Percentiles rank a stretch among this genome's conserved stretches.
phyloP scores from a whole-genome alignment of 2,797 vertebrate genomes.

The Psittacula derbiana region DNA sequence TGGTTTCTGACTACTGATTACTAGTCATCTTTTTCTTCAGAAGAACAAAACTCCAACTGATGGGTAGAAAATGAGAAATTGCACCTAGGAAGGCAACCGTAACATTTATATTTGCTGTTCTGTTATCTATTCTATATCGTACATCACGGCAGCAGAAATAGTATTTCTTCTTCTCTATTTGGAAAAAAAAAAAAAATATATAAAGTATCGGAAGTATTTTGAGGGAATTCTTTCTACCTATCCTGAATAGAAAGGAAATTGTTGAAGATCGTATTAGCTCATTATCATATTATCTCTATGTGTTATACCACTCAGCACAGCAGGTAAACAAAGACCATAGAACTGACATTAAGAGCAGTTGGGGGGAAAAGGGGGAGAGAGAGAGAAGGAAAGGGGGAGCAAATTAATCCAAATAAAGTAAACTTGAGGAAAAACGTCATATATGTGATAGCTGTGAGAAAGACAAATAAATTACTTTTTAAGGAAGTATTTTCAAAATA shows the following conservation, averaged over 20 bases:
- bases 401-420: neutral
- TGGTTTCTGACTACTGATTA: neutral
- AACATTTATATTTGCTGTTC: neutral
- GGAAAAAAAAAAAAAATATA: neutral
- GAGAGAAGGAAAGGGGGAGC: rapidly evolving
- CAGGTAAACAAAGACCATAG: neutral
- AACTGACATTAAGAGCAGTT: neutral
- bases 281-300: neutral
- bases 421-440: neutral
- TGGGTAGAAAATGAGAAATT: neutral
- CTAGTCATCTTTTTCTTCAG: neutral
- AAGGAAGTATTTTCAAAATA: neutral
- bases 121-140: neutral
- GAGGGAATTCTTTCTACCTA: neutral
- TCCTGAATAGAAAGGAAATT: constrained; percentile 6
- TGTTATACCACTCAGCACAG: neutral
- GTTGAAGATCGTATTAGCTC: neutral
- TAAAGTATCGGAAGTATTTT: neutral
- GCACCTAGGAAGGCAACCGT: neutral
- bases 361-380: rapidly evolving
- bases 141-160: neutral
- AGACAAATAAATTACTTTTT: neutral
- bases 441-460: neutral
- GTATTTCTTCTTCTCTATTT: neutral
- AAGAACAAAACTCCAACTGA: neutral